Conservation (phyloP, 2,888 invertebrate species). For the Lepas anatifera region DNA sequence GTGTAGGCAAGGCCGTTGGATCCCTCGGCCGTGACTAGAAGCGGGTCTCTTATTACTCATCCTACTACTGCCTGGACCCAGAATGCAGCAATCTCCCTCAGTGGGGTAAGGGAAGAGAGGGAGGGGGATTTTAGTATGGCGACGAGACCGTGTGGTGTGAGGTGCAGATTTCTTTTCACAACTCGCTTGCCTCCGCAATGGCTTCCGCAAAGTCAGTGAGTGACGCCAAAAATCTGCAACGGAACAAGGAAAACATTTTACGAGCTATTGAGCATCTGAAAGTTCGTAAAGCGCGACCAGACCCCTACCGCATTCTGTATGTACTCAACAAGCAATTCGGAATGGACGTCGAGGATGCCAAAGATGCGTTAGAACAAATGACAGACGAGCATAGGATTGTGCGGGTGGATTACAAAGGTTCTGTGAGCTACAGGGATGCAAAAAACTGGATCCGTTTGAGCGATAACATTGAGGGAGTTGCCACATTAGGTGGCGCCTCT, state of each 20-base stretch:
- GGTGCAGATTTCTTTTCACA: too few species aligned
- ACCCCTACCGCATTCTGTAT: conserved; percentile 67
- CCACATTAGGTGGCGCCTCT: conserved; percentile 33
- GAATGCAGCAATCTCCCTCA: too few species aligned
- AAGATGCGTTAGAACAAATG: conserved; percentile 57
- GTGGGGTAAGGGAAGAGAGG: too few species aligned
- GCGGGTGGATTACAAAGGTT: conserved; percentile 76
- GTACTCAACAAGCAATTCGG: conserved; percentile 62
- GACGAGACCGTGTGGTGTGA: too few species aligned
- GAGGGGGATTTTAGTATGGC: too few species aligned
- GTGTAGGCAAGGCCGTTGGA: too few species aligned
- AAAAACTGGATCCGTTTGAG: background rate
- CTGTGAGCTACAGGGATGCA: conserved; percentile 64
- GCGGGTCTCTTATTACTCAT: too few species aligned
- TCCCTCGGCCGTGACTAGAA: too few species aligned
- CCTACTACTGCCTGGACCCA: too few species aligned
- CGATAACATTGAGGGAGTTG: conserved; percentile 38
- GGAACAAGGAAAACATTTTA: conserved; percentile 54
- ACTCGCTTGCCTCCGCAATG: too few species aligned
- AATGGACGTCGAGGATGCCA: conserved; percentile 53
- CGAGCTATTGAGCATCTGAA: conserved; percentile 75
- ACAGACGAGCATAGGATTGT: conserved; percentile 60
- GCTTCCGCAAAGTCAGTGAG: background rate
- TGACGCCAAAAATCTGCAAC: background rate
- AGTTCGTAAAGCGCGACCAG: conserved; percentile 69